These are phyloP conservation scores for Monomorium pharaonis DNA, from an alignment of 1,140 invertebrate genomes.

Conservation along the genomic window DNA sequence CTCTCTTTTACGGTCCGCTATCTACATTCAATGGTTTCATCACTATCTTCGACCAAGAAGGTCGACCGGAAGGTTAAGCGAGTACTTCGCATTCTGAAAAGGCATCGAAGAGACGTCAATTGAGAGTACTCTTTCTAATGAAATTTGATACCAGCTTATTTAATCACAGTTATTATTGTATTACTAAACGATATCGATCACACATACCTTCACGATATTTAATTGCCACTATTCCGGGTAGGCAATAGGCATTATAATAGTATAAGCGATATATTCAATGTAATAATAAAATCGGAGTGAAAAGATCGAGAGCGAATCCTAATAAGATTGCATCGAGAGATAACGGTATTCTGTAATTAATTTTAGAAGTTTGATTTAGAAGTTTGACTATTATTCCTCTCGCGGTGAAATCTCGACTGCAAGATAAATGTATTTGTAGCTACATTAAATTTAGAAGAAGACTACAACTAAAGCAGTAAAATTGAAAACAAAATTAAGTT, in stretches of 20 bases:
- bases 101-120: not conserved
- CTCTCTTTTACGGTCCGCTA: conserved; percentile 11
- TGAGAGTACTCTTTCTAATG: no score
- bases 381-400: not conserved
- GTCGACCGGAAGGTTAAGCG: conserved; percentile 65
- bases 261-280: not conserved
- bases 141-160: not conserved
- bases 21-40: not conserved
- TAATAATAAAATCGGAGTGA: not conserved
- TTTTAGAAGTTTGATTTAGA: not conserved
- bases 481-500: not conserved
- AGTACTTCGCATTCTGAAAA: not conserved
- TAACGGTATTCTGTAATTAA: not conserved
- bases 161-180: not conserved
- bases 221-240: not conserved
- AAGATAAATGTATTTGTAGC: not conserved
- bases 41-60: conserved; percentile 62
- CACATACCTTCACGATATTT: not conserved
- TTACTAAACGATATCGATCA: not conserved
- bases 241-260: not conserved
- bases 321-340: not conserved
- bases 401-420: not conserved
- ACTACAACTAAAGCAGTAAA: not conserved
- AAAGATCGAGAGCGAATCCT: not conserved
- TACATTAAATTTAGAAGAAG: not conserved